These are phyloP conservation scores for Trachurus trachurus DNA, from an alignment of 2,797 vertebrate genomes.

Conservation along the genomic window DNA sequence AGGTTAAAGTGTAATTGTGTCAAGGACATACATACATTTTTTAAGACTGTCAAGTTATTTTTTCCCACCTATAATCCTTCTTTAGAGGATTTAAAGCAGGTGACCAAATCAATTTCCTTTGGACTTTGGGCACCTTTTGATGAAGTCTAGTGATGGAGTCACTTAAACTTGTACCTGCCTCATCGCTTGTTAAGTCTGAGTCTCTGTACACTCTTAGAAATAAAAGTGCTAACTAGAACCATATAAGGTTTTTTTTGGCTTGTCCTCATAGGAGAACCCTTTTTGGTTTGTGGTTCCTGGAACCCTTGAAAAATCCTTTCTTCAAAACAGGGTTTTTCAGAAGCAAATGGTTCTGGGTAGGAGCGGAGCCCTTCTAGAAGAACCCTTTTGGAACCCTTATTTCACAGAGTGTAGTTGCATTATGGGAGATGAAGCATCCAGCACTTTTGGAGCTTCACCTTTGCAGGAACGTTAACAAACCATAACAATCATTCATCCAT, in stretches of 20 bases:
- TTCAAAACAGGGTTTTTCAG: too few relatives aligned
- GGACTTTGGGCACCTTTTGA: neutral
- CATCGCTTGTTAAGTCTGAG: too few relatives aligned
- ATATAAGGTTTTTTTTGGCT: too few relatives aligned
- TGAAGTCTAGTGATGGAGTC: neutral
- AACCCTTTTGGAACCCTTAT: too few relatives aligned
- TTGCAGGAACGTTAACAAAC: neutral
- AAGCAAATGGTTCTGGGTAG: too few relatives aligned
- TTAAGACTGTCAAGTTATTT: neutral
- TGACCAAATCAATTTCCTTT: neutral
- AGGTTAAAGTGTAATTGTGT: conserved; percentile 35
- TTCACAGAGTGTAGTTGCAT: too few relatives aligned
- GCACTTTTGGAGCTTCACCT: neutral
- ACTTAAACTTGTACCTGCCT: neutral
- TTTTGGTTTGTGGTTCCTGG: too few relatives aligned
- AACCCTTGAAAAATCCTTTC: too few relatives aligned
- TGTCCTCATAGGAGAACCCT: too few relatives aligned
- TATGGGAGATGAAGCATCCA: neutral
- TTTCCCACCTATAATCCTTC: neutral
- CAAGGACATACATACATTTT: conserved; percentile 3
- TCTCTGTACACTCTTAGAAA: too few relatives aligned
- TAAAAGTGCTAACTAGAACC: too few relatives aligned
- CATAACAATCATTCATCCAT: neutral
- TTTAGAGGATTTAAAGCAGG: neutral
- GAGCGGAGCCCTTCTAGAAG: too few relatives aligned